A percentile compares a stretch with the other conserved stretches of the same genome.
Evolutionary conservation across 2,888 invertebrate genomes (phyloP).

Genomic region (Tetropium fuscum): DNA sequence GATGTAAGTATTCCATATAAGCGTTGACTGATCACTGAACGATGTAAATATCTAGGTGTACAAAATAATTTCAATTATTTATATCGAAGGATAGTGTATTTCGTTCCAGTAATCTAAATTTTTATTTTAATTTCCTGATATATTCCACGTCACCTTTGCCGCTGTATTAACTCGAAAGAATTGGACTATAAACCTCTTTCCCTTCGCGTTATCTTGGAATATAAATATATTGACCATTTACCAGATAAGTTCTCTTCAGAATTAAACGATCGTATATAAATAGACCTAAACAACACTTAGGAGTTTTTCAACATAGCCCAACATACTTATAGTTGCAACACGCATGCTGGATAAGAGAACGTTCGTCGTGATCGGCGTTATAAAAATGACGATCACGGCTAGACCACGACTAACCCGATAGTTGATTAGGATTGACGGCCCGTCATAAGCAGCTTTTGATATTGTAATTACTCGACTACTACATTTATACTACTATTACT

Average conservation of each 20-base stretch:
- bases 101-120: no score
- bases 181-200: slow-evolving; percentile 17
- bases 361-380: slow-evolving; percentile 46
- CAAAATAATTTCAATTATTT: no score
- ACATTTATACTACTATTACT: slow-evolving; percentile 42
- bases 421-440: slow-evolving; percentile 53
- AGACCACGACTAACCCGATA: slow-evolving; percentile 43
- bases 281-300: slow-evolving; percentile 44
- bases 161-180: no score
- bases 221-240: slow-evolving; percentile 35
- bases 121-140: no score
- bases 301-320: slow-evolving; percentile 35
- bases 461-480: slow-evolving; percentile 54
- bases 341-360: slow-evolving; percentile 47
- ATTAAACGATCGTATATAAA: slow-evolving; percentile 42
- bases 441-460: slow-evolving; percentile 54
- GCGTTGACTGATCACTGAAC: no score
- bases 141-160: no score
- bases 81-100: no score
- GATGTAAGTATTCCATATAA: no score
- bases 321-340: slow-evolving; percentile 48
- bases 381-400: slow-evolving; percentile 52
- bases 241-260: slow-evolving; percentile 38
- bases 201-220: slow-evolving; percentile 27
- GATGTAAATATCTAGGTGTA: no score